phyloP scores from a whole-genome alignment of 2,888 invertebrate genomes.

The Caenorhabditis sp. region DNA sequence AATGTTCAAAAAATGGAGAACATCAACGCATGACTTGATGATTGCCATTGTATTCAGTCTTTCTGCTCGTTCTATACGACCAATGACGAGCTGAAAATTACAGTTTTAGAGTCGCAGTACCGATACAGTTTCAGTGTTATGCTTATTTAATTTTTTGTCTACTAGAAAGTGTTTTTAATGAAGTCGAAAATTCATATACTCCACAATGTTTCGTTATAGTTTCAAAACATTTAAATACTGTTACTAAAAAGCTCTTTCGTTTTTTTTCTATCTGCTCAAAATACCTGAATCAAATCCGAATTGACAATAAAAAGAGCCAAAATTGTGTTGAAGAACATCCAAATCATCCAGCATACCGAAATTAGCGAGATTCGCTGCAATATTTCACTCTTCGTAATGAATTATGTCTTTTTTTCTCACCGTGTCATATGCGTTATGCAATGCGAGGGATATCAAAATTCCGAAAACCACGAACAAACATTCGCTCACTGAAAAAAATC shows the following conservation, averaged over 20 bases:
- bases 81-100: conserved; percentile 25
- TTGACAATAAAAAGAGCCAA: conserved; percentile 36
- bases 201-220: too few relatives aligned
- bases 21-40: conserved; percentile 26
- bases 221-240: too few relatives aligned
- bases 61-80: conserved; percentile 13
- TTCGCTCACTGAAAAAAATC: conserved; percentile 27
- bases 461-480: conserved; percentile 35
- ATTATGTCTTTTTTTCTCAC: too few relatives aligned
- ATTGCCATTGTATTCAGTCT: conserved; percentile 10
- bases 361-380: conserved; percentile 30
- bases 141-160: too few relatives aligned
- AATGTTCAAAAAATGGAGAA: conserved; percentile 37
- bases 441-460: conserved; percentile 31
- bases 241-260: neutral
- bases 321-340: conserved; percentile 41
- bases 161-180: too few relatives aligned
- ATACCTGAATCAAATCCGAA: conserved; percentile 36
- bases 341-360: conserved; percentile 35
- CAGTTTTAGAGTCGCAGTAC: too few relatives aligned
- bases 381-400: too few relatives aligned
- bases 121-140: too few relatives aligned
- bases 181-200: too few relatives aligned
- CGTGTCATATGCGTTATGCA: conserved; percentile 38
- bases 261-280: too few relatives aligned